Evolutionary conservation across 2,888 invertebrate genomes (phyloP).

Genomic region (Sphinx pinastri): DNA sequence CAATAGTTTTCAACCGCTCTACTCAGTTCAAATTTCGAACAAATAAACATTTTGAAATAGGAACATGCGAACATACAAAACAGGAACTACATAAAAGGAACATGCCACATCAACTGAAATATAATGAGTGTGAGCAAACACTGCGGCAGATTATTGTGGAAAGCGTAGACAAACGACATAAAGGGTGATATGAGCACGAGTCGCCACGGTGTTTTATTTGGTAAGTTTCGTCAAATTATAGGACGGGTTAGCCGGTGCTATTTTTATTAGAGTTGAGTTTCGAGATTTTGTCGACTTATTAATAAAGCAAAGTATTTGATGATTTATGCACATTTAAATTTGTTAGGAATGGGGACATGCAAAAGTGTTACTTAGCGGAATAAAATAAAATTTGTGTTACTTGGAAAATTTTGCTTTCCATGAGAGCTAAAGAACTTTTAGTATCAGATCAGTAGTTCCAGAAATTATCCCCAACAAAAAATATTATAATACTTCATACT

Average conservation of each 20-base stretch:
- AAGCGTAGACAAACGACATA: slow-evolving; percentile 8
- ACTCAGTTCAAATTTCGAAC: background rate
- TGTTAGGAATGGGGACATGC: too few species aligned
- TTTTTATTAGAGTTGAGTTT: too few species aligned
- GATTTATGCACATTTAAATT: too few species aligned
- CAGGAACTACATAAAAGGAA: background rate
- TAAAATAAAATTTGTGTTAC: too few species aligned
- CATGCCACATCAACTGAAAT: background rate
- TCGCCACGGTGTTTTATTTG: background rate
- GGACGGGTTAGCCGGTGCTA: background rate
- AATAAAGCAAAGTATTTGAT: too few species aligned
- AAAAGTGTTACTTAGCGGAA: too few species aligned
- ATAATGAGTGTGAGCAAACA: background rate
- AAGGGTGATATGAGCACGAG: background rate
- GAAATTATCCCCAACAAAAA: too few species aligned
- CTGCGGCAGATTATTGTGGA: background rate
- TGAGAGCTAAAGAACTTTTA: too few species aligned
- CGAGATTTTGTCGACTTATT: background rate
- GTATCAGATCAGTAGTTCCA: too few species aligned
- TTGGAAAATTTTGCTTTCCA: too few species aligned
- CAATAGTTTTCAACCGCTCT: too few species aligned
- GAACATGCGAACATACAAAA: background rate
- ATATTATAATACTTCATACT: too few species aligned
- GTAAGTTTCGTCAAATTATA: background rate
- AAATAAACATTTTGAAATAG: background rate